A percentile compares a stretch with the other conserved stretches of the same genome.
These are phyloP conservation scores for Cichlasoma orientale DNA, from an alignment of 2,797 vertebrate genomes.

Conservation along the genomic window DNA sequence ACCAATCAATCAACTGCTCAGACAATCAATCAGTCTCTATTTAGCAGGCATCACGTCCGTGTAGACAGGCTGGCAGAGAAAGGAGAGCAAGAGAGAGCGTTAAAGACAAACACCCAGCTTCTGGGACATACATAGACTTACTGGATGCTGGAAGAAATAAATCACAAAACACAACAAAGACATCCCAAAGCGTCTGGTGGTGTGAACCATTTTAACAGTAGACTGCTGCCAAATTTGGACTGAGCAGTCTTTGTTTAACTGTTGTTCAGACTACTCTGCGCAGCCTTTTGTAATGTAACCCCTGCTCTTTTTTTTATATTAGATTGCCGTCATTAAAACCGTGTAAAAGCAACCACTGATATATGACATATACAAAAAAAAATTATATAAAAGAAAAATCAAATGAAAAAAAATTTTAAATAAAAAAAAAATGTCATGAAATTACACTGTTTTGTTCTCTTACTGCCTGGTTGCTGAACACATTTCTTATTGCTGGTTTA, in stretches of 20 bases:
- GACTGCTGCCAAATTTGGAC: constrained; percentile 3
- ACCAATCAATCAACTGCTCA: constrained; percentile 57
- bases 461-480: no score
- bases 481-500: background rate
- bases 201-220: constrained; percentile 2
- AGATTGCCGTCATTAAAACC: background rate
- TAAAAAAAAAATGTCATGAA: background rate
- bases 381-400: no score
- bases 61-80: constrained; percentile 38
- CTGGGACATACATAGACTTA: constrained; percentile 19
- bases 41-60: constrained; percentile 42
- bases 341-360: background rate
- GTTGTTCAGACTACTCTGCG: background rate
- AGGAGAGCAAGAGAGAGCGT: background rate
- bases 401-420: background rate
- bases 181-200: constrained; percentile 7
- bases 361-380: background rate
- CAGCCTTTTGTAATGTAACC: background rate
- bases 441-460: no score
- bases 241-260: background rate
- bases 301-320: background rate
- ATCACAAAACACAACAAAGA: constrained; percentile 3
- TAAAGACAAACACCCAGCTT: constrained; percentile 17
- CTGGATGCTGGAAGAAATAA: constrained; percentile 8
- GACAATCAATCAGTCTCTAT: constrained; percentile 64